Evolutionary conservation across 1,140 invertebrate genomes (phyloP).

Genomic region (Tyrophagus putrescentiae): DNA sequence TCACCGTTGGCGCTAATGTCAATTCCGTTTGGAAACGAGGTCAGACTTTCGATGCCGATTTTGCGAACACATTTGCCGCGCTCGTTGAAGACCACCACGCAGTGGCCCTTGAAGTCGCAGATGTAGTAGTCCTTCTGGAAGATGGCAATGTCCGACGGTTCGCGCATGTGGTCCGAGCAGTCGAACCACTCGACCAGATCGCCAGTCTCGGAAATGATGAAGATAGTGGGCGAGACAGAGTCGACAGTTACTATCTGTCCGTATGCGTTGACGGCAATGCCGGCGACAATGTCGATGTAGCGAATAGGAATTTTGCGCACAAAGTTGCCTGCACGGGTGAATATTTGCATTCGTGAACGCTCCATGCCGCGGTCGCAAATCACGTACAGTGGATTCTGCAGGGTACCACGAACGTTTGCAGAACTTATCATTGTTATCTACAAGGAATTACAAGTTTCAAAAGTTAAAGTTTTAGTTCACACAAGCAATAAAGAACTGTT

Average conservation of each 20-base stretch:
- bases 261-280: constrained; percentile 70
- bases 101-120: constrained; percentile 94
- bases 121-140: constrained; percentile 84
- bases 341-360: constrained; percentile 89
- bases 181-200: constrained; percentile 86
- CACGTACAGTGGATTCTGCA: constrained; percentile 49
- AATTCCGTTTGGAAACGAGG: constrained; percentile 92
- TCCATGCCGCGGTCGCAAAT: constrained; percentile 92
- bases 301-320: constrained; percentile 77
- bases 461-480: not conserved
- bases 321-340: constrained; percentile 42
- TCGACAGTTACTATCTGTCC: constrained; percentile 92
- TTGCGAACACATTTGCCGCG: constrained; percentile 74
- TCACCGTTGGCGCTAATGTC: constrained; percentile 91
- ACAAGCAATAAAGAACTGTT: not conserved
- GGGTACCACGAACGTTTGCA: constrained; percentile 39
- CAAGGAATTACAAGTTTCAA: not conserved
- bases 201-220: constrained; percentile 68
- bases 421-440: constrained; percentile 69
- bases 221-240: constrained; percentile 89
- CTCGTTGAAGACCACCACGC: constrained; percentile 85
- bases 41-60: constrained; percentile 85
- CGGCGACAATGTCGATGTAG: constrained; percentile 94
- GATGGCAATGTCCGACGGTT: constrained; percentile 90
- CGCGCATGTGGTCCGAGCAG: constrained; percentile 88